Percentiles rank a stretch among this genome's conserved stretches.
Conservation (phyloP, 64 coral and sea anemone genomes). For the Exaiptasia diaphana region DNA sequence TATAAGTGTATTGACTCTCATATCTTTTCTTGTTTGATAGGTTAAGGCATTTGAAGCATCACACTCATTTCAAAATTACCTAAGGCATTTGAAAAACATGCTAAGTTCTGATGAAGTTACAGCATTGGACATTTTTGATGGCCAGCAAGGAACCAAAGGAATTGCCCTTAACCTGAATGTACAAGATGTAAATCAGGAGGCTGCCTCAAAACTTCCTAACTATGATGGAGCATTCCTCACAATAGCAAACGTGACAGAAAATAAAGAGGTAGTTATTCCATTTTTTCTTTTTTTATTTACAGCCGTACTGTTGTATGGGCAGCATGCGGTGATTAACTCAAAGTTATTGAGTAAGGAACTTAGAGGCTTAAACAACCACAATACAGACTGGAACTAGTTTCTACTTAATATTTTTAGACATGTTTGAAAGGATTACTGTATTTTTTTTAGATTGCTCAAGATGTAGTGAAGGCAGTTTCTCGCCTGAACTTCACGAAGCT, state of each 20-base stretch:
- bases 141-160: background rate
- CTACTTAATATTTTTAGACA: background rate
- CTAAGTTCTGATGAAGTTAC: background rate
- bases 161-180: background rate
- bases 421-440: background rate
- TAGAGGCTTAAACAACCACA: background rate
- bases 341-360: background rate
- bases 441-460: background rate
- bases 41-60: constrained; percentile 6
- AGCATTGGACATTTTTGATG: background rate
- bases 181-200: background rate
- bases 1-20: background rate
- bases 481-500: background rate
- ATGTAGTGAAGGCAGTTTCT: background rate
- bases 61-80: background rate
- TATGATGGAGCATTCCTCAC: background rate
- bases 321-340: too few species aligned
- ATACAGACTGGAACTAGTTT: background rate
- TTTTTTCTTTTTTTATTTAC: background rate
- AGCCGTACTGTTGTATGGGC: too few species aligned
- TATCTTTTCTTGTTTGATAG: background rate
- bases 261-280: background rate
- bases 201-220: background rate
- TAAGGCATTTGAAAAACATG: background rate
- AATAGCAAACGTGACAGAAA: background rate